phyloP scores from a whole-genome alignment of 2,113 vertebrate genomes.

The Pedionomus torquatus region DNA sequence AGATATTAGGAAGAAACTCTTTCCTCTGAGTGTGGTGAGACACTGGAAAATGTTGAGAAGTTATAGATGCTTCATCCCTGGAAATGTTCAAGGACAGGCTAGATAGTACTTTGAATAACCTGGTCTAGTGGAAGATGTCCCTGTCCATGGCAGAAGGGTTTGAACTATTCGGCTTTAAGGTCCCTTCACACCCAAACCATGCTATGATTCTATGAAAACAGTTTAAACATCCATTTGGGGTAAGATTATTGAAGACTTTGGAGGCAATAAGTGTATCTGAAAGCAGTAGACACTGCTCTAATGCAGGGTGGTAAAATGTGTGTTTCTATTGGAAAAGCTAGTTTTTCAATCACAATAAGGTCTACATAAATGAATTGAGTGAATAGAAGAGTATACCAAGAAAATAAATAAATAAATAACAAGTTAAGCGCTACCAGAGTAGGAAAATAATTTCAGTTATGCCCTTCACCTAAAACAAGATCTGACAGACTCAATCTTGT shows the following conservation, averaged over 20 bases:
- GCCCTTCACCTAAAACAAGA: constrained; percentile 31
- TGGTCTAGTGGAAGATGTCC: neutral
- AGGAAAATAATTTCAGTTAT: constrained; percentile 10
- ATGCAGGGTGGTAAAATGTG: neutral
- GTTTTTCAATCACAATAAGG: neutral
- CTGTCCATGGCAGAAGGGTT: neutral
- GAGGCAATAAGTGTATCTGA: neutral
- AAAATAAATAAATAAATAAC: neutral
- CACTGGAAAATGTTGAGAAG: neutral
- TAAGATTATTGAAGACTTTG: neutral
- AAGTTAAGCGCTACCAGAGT: neutral
- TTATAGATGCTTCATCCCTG: neutral
- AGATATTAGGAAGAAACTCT: neutral
- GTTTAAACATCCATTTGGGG: neutral
- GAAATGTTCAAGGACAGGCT: neutral
- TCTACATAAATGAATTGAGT: neutral
- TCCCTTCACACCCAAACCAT: neutral
- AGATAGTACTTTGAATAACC: neutral
- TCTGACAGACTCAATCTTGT: constrained; percentile 44
- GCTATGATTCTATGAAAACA: neutral
- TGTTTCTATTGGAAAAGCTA: neutral
- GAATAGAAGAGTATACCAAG: neutral
- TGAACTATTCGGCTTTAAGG: neutral
- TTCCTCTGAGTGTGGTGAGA: neutral
- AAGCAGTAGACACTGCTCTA: neutral